Evolutionary conservation across 2,797 vertebrate genomes (phyloP).

Genomic region (Falco biarmicus): DNA sequence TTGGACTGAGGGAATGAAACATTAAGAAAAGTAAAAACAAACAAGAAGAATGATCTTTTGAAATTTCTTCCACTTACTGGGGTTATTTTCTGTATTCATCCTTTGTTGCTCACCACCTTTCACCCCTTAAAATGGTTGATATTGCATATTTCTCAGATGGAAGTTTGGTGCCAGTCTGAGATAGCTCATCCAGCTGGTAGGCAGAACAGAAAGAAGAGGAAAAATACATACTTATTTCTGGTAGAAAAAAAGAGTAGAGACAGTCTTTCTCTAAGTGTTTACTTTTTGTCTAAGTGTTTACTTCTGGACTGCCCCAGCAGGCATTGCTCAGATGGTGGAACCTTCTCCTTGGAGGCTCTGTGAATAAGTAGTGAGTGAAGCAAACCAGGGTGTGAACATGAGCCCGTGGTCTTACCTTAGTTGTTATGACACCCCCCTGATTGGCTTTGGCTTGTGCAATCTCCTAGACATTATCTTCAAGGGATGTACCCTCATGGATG

Average conservation of each 20-base stretch:
- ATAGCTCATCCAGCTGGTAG: neutral
- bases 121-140: neutral
- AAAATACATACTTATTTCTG: neutral
- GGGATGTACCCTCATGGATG: too few relatives aligned
- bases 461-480: neutral
- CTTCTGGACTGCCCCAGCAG: neutral
- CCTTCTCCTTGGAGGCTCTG: neutral
- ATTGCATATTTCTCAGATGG: neutral
- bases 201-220: neutral
- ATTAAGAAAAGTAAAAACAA: neutral
- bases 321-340: neutral
- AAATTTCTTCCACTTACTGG: neutral
- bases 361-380: neutral
- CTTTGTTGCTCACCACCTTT: neutral
- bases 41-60: neutral
- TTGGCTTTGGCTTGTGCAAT: neutral
- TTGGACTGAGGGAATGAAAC: neutral
- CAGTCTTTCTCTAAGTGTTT: neutral
- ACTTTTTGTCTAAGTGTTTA: neutral
- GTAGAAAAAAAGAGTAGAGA: neutral
- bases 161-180: neutral
- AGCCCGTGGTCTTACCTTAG: neutral
- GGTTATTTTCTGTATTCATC: neutral
- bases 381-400: neutral
- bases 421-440: neutral